Evolutionary conservation across 2,113 vertebrate species (phyloP).

Genomic region (Benitochromis conjunctus): DNA sequence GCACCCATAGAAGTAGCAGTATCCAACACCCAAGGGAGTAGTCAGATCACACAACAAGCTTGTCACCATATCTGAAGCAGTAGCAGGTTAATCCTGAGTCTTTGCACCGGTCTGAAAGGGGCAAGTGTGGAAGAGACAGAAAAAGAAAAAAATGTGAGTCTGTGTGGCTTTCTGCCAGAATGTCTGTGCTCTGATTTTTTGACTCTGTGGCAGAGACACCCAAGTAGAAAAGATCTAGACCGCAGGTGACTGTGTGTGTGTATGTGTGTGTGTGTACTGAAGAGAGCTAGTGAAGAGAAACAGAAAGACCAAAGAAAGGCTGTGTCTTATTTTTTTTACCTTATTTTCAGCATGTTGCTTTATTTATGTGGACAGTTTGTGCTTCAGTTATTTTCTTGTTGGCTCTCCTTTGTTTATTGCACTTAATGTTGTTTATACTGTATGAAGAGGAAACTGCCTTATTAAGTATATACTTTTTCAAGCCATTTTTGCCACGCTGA

Average conservation of each 20-base stretch:
- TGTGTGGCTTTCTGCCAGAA: background rate
- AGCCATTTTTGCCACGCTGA: background rate
- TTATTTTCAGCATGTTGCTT: conserved; percentile 27
- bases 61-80: background rate
- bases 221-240: background rate
- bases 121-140: background rate
- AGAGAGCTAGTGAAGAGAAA: background rate
- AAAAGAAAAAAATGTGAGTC: background rate
- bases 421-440: background rate
- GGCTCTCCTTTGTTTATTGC: conserved; percentile 3
- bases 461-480: background rate
- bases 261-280: background rate
- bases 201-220: background rate
- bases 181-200: background rate
- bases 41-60: background rate
- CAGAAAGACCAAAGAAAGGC: background rate
- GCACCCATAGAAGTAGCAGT: background rate
- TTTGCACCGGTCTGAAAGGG: background rate
- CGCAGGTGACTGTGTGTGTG: background rate
- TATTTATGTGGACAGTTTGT: conserved; percentile 27
- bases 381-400: conserved; percentile 6
- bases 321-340: background rate
- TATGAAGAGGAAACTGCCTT: background rate
- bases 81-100: background rate
- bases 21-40: background rate